Base-by-base conservation (phyloP, 2,888 invertebrate genomes). In the Orthosia gothica region DNA sequence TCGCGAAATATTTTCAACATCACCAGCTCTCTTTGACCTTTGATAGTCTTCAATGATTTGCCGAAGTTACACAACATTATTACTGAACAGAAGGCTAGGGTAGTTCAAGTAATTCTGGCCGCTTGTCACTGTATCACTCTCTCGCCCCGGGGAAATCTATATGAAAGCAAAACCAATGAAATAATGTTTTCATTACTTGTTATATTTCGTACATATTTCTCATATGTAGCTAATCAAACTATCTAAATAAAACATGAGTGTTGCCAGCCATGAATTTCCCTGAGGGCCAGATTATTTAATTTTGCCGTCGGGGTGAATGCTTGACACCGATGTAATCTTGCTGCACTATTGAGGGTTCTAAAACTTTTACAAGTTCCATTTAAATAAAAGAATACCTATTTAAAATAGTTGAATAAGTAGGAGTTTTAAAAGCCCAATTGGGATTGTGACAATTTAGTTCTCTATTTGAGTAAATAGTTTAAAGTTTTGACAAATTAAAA, bases 121-220 rank as follows among this genome's bases (percentile, higher is more conserved):
- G 67, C 57, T 79, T 74, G 73, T 74, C 70, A 68, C 61, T 73
- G 50, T 79, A 76, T 83, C 75, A 79, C 68, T 54, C 47, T 79
- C 70, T 81, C 64, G 62, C 89, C 90, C 88, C 50, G 59, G 91
- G 91, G 91, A 91, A 91, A 91, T 91, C 88, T 89, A 85, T 88
- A 82, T 87, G 88, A 88, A 79, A 88, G 86, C 78, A 84, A 90
- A 85, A 88, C 87, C 86, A 88, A 87, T 90, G 89, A 88, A 86
- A 89, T 89, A 90, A 88, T 89, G 88, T 85, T 87, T 86, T 88
- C 83, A 87, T 87, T 83, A 83, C 87, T 84, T 80, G 85, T 82
- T 88, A 81, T 87, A 82, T 87, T 81, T 83, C 84, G 82, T 87
- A 85, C 74, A 83, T 87, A 83, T 82, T 78, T 74, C 80, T 83